phyloP scores from a whole-genome alignment of 2,797 vertebrate genomes.

The Cryptoprocta ferox region DNA sequence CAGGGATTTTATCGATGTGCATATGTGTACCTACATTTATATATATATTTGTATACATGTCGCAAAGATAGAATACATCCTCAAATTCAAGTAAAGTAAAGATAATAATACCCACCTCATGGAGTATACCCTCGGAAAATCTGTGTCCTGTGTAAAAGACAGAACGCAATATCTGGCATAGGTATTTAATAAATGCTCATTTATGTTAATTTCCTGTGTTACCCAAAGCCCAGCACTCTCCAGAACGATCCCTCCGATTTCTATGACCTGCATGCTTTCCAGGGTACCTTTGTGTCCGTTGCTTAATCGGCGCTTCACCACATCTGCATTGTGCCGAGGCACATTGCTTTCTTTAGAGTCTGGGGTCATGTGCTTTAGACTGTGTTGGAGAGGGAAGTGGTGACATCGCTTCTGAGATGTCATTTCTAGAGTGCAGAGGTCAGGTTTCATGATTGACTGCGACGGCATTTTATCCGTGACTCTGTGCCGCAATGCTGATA shows the following conservation, averaged over 20 bases:
- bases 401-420: not conserved
- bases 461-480: not conserved
- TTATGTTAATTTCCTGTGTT: not conserved
- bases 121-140: not conserved
- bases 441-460: not conserved
- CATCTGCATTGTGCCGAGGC: not conserved
- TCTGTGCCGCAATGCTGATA: not conserved
- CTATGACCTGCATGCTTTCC: not conserved
- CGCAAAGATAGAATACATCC: not conserved
- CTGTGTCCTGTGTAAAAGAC: not conserved
- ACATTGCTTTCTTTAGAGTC: not conserved
- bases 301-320: not conserved
- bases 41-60: not conserved
- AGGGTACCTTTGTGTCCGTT: not conserved
- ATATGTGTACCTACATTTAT: not conserved
- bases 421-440: conserved; percentile 32
- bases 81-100: not conserved
- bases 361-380: not conserved
- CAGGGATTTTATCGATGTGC: not conserved
- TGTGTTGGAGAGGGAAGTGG: not conserved
- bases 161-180: not conserved
- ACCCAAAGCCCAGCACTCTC: not conserved
- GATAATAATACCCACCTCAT: not conserved
- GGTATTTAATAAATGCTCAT: not conserved
- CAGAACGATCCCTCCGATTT: not conserved